A percentile compares a stretch with the other conserved stretches of the same genome.
Evolutionary conservation across 2,113 vertebrate species (phyloP).

Genomic region (Ardeotis arabs): DNA sequence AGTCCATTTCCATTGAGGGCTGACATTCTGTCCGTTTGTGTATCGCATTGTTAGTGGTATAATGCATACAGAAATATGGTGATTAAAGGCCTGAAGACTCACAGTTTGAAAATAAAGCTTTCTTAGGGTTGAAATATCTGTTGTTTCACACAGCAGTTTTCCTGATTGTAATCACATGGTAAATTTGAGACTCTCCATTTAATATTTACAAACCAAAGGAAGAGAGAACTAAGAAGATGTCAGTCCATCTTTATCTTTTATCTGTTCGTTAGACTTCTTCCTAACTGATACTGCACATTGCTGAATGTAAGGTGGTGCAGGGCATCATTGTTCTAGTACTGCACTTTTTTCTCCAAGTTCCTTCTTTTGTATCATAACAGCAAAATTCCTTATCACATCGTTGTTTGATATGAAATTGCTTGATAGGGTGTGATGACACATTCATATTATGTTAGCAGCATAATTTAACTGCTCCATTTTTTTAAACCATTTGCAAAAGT

Average conservation of each 20-base stretch:
- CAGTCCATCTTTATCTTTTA: background rate
- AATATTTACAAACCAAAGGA: slow-evolving; percentile 7
- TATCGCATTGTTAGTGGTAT: slow-evolving; percentile 9
- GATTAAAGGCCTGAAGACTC: slow-evolving; percentile 8
- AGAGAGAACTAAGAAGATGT: background rate
- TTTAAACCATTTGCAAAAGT: slow-evolving; percentile 54
- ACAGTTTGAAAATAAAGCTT: background rate
- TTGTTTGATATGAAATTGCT: slow-evolving; percentile 51
- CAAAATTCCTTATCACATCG: background rate
- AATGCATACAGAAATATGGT: background rate
- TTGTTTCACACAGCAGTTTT: slow-evolving; percentile 12
- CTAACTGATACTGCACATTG: background rate
- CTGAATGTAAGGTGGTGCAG: background rate
- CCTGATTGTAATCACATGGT: background rate
- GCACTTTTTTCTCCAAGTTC: background rate
- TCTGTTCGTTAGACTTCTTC: background rate
- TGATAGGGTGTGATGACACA: slow-evolving; percentile 62
- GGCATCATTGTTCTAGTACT: background rate
- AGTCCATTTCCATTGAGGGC: slow-evolving; percentile 12
- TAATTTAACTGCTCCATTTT: slow-evolving; percentile 57
- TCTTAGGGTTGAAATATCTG: background rate
- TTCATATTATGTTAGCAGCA: slow-evolving; percentile 42
- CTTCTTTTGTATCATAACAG: background rate
- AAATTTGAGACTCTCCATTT: background rate
- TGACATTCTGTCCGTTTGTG: slow-evolving; percentile 48